Evolutionary conservation across 2,113 vertebrate species (phyloP), one percentile per base, ranked within the genome.

Genomic region (Elaphurus davidianus): DNA sequence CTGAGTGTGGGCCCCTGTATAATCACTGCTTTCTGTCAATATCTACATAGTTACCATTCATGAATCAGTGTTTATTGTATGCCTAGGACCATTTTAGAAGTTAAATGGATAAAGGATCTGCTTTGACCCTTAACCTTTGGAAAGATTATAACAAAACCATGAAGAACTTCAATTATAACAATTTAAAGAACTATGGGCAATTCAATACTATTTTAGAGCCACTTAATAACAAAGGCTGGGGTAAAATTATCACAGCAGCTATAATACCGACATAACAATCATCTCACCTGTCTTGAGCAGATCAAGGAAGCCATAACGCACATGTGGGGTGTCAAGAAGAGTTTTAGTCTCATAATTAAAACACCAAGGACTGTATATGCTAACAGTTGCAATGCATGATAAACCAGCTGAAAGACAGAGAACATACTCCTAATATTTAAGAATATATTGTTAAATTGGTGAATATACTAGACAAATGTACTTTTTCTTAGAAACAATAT

Each of bases 331-430:
- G 99, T 99, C 97, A 99, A 98, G 98, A 99, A 99, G 96, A 99
- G 99, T 96, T 99, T 99, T 36, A 99, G 99, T 28, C 99, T 99
- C 99, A 99, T 99, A 96, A 99, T 99, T 98, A 99, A 99, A 98
- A 99, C 87, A 0, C 99, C 99, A 45, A 99, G 99, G 59, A 99
- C 98, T 1, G 99, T 96, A 92, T 99, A 99, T 0, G 99, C 99
- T 94, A 99, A 52, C 76, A 99, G 99, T 98, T 99, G 99, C 97
- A 99, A 98, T 7, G 99, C 99, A 95, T 99, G 99, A 97, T 99
- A 99, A 25, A 99, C 99, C 98, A 99, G 95, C 99, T 99, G 98
- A 14, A 95, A 97, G 91, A 78, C 40, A 92, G 25, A 94, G 30
- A 45, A 91, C 4, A 30, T 36, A 95, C 16, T 54, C n/a, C 33